These are phyloP conservation scores for Panagrolaimus sp. DNA, from an alignment of 1,140 invertebrate genomes.

Conservation along the genomic window DNA sequence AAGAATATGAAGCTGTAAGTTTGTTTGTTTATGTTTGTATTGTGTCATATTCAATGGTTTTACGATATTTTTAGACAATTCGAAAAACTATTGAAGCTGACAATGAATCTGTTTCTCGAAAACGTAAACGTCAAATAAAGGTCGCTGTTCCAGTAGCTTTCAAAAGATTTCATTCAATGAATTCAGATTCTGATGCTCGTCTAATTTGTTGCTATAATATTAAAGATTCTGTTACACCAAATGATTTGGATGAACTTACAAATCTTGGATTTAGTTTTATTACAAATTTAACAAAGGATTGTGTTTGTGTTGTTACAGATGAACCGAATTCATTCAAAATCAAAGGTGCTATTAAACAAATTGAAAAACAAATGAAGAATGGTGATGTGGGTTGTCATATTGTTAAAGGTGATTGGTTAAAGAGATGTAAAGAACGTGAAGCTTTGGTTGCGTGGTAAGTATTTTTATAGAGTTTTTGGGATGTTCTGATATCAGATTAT, in stretches of 20 bases:
- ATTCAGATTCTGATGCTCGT: neutral
- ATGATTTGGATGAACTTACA: neutral
- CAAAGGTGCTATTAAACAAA: slow-evolving; percentile 5
- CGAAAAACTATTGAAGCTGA: neutral
- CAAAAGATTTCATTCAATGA: neutral
- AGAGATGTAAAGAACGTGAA: neutral
- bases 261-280: neutral
- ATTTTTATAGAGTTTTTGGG: neutral
- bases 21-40: no score
- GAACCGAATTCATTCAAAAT: slow-evolving; percentile 1
- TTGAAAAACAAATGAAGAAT: neutral
- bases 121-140: neutral
- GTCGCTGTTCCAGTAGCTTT: neutral
- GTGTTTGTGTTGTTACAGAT: neutral
- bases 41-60: no score
- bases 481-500: no score
- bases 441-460: slow-evolving; percentile 4
- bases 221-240: neutral
- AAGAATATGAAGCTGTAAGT: slow-evolving; percentile 24
- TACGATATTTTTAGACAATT: neutral
- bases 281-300: neutral
- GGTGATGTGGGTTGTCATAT: no score
- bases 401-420: neutral
- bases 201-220: neutral
- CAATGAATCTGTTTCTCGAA: no score